Evolutionary conservation across 1,140 invertebrate genomes (phyloP).

Genomic region (Telenomus remus): DNA sequence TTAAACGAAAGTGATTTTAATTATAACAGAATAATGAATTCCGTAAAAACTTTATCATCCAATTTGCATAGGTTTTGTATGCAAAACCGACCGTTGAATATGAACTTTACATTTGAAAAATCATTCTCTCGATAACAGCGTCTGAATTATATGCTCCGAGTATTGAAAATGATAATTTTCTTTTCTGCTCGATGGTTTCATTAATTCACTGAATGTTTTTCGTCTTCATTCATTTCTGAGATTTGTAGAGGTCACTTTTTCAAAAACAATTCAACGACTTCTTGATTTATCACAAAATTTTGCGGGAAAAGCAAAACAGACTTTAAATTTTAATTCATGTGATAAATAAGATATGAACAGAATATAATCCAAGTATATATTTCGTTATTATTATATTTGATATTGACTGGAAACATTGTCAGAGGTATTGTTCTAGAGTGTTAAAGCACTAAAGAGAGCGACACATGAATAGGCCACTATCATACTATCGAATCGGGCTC

Average conservation of each 20-base stretch:
- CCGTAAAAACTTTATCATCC: constrained; percentile 16
- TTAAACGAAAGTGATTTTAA: no score
- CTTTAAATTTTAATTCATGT: no score
- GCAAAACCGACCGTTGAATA: constrained; percentile 2
- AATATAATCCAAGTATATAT: no score
- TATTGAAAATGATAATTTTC: constrained; percentile 33
- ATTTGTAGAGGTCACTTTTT: no score
- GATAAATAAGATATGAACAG: no score
- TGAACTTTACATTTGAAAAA: constrained; percentile 11
- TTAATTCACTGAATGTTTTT: constrained; percentile 2
- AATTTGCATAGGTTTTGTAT: constrained; percentile 3
- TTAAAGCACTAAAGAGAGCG: constrained; percentile 8
- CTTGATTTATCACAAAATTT: no score
- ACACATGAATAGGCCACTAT: constrained; percentile 24
- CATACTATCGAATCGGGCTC: constrained; percentile 25
- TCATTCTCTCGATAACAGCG: constrained; percentile 3
- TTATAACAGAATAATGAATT: no score
- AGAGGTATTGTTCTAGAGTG: neutral
- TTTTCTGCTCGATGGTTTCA: constrained; percentile 5
- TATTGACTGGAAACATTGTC: neutral
- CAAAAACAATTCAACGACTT: no score
- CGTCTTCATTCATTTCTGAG: no score
- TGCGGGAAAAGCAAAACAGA: no score
- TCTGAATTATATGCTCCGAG: constrained; percentile 13
- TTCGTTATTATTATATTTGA: no score